phyloP scores from a whole-genome alignment of 2,888 invertebrate species.

The Pimpla rufipes region DNA sequence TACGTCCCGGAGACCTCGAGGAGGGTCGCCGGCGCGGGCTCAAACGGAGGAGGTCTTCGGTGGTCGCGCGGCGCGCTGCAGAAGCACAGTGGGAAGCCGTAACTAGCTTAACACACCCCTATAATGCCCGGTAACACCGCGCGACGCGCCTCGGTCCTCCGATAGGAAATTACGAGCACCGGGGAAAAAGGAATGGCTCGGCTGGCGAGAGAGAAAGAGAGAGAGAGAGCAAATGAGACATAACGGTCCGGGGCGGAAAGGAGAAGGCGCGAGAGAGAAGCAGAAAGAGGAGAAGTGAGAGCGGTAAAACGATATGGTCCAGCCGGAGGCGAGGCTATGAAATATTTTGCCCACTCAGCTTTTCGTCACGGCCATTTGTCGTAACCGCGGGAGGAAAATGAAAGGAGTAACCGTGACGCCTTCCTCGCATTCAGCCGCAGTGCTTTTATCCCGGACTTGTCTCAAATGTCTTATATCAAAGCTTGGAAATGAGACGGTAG shows the following conservation, averaged over 20 bases:
- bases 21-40: slow-evolving; percentile 53
- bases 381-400: slow-evolving; percentile 42
- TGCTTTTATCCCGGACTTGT: neutral
- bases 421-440: slow-evolving; percentile 25
- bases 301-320: slow-evolving; percentile 73
- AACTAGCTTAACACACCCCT: slow-evolving; percentile 74
- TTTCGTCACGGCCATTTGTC: slow-evolving; percentile 69
- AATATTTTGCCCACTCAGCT: slow-evolving; percentile 80
- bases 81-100: slow-evolving; percentile 68
- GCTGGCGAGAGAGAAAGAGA: slow-evolving; percentile 46
- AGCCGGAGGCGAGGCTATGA: slow-evolving; percentile 75
- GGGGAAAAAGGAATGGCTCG: slow-evolving; percentile 51
- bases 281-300: slow-evolving; percentile 28
- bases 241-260: slow-evolving; percentile 46
- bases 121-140: slow-evolving; percentile 75
- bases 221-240: slow-evolving; percentile 49
- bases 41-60: slow-evolving; percentile 59
- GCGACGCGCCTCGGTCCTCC: slow-evolving; percentile 70
- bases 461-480: neutral
- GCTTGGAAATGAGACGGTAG: neutral
- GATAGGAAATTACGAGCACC: slow-evolving; percentile 69
- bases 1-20: slow-evolving; percentile 50
- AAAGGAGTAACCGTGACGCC: slow-evolving; percentile 45
- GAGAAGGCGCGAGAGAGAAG: no score
- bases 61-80: slow-evolving; percentile 49